These are phyloP conservation scores for Zosterops borbonicus DNA, from an alignment of 2,113 vertebrate species.

Conservation along the genomic window DNA sequence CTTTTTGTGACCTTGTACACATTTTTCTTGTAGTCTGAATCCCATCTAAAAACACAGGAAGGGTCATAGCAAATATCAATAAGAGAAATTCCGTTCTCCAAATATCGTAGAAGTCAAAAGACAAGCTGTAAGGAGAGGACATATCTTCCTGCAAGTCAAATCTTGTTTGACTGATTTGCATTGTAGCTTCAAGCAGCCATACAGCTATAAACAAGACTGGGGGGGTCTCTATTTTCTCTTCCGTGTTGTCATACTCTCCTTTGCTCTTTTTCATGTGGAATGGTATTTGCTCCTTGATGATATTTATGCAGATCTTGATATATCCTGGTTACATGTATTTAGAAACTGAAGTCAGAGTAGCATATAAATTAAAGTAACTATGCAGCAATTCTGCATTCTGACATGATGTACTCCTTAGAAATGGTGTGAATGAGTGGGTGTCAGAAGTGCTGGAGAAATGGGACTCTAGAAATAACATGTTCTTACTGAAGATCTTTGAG, in stretches of 20 bases:
- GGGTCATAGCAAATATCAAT: background rate
- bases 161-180: background rate
- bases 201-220: background rate
- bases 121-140: background rate
- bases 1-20: background rate
- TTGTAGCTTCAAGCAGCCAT: background rate
- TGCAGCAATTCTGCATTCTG: constrained; percentile 1
- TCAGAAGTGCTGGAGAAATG: constrained; percentile 30
- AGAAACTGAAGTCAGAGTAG: background rate
- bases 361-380: constrained; percentile 15
- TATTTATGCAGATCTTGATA: background rate
- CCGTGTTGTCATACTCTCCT: background rate
- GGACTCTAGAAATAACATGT: constrained; percentile 47
- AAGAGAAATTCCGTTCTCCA: background rate
- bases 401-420: constrained; percentile 14
- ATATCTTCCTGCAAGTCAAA: background rate
- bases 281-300: background rate
- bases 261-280: background rate
- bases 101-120: background rate
- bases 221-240: background rate
- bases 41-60: background rate
- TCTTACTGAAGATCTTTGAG: constrained; percentile 21
- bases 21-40: background rate
- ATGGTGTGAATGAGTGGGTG: constrained; percentile 43
- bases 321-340: background rate